These are phyloP conservation scores for Brachyhypopomus gauderio DNA, from an alignment of 2,113 vertebrate genomes.

Conservation along the genomic window DNA sequence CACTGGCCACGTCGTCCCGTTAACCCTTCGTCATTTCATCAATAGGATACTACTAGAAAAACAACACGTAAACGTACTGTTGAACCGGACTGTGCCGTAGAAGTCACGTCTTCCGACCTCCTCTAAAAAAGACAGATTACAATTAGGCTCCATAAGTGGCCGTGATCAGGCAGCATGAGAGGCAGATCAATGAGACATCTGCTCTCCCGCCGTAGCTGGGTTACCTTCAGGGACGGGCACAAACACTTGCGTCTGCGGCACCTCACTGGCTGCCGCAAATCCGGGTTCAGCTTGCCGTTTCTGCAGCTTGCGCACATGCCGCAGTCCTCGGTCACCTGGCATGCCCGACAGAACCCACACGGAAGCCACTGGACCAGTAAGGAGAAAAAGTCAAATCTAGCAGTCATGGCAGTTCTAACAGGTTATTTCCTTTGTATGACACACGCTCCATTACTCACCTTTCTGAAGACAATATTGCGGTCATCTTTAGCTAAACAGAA, in stretches of 20 bases:
- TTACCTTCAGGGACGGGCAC: conserved; percentile 74
- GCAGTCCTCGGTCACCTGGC: conserved; percentile 80
- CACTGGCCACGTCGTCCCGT: no score
- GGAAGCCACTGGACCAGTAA: conserved; percentile 74
- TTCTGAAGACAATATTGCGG: conserved; percentile 71
- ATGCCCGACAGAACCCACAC: conserved; percentile 83
- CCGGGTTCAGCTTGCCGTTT: conserved; percentile 61
- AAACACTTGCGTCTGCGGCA: conserved; percentile 75
- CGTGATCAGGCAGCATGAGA: background rate
- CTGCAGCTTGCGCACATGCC: conserved; percentile 81
- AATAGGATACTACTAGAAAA: background rate
- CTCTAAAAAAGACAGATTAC: conserved; percentile 20
- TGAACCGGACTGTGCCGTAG: background rate
- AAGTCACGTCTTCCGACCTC: conserved; percentile 37
- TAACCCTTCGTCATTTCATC: no score
- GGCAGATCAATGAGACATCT: background rate
- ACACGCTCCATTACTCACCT: conserved; percentile 64
- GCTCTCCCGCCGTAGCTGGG: background rate
- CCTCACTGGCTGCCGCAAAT: conserved; percentile 63
- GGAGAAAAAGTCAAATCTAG: background rate
- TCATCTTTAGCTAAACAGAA: conserved; percentile 61
- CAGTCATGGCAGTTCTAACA: background rate
- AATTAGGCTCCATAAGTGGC: no score
- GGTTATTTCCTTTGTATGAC: no score
- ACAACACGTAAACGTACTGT: background rate